Percentiles rank a stretch among this genome's conserved stretches.
Evolutionary conservation across 2,113 vertebrate genomes (phyloP).

Genomic region (Marcusenius ussheri): DNA sequence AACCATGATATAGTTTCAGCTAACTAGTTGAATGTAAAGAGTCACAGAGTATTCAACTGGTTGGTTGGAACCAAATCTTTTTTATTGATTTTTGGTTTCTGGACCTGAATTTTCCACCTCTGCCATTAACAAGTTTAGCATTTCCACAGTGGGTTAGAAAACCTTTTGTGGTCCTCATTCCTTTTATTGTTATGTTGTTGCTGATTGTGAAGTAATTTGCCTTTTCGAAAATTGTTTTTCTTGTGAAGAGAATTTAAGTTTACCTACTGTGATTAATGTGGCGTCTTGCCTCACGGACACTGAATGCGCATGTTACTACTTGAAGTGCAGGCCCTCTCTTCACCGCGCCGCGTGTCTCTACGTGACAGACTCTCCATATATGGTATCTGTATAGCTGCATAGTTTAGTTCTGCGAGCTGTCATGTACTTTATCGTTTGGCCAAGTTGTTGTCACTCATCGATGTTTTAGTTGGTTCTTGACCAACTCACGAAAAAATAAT

Average conservation of each 20-base stretch:
- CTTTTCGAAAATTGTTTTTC: background rate
- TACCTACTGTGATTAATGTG: background rate
- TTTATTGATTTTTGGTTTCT: background rate
- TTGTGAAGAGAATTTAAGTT: background rate
- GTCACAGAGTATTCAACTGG: background rate
- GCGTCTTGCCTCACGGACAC: background rate
- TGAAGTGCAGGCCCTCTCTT: too few relatives aligned
- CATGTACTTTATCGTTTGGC: conserved; percentile 6
- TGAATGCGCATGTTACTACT: background rate
- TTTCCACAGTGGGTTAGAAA: background rate
- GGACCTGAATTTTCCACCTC: background rate
- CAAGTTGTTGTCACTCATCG: background rate
- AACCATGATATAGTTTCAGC: background rate
- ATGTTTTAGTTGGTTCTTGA: background rate
- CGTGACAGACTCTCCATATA: background rate
- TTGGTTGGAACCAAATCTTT: background rate
- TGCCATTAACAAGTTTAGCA: background rate
- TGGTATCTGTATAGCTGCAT: background rate
- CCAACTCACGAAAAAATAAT: background rate
- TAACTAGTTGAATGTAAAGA: background rate
- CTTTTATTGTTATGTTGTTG: background rate
- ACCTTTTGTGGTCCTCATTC: background rate
- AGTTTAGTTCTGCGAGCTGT: background rate
- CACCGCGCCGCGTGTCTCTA: background rate
- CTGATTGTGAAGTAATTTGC: background rate